These are phyloP conservation scores for Poeciliopsis turneri DNA, from an alignment of 2,797 vertebrate genomes.

Conservation along the genomic window DNA sequence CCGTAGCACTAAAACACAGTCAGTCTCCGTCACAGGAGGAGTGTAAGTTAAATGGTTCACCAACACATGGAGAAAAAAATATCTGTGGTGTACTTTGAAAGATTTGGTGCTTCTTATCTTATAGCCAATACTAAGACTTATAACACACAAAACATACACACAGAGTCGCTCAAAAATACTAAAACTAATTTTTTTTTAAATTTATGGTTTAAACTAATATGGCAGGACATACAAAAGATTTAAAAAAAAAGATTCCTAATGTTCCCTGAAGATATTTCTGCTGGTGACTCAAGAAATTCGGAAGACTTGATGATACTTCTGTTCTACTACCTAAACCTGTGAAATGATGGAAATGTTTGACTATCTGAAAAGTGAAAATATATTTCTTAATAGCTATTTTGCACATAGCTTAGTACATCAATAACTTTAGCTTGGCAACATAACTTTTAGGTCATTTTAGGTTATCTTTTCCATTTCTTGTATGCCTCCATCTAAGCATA, in stretches of 20 bases:
- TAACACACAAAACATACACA: constrained; percentile 18
- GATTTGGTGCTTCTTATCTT: constrained; percentile 25
- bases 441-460: background rate
- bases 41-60: constrained; percentile 84
- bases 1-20: constrained; percentile 88
- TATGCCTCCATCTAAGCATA: background rate
- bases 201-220: constrained; percentile 21
- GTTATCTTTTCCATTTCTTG: background rate
- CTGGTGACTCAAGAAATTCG: background rate
- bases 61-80: background rate
- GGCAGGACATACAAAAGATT: background rate
- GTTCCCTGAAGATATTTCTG: background rate
- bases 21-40: constrained; percentile 86
- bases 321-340: background rate
- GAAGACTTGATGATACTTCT: background rate
- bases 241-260: background rate
- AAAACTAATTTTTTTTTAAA: too few relatives aligned
- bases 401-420: background rate
- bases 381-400: background rate
- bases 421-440: background rate
- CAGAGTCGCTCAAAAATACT: constrained; percentile 8
- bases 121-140: constrained; percentile 20
- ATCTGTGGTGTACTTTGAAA: background rate
- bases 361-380: background rate
- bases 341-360: background rate